Base-by-base conservation (phyloP, 2,113 vertebrate species). In the Nannobrachium achirus region DNA sequence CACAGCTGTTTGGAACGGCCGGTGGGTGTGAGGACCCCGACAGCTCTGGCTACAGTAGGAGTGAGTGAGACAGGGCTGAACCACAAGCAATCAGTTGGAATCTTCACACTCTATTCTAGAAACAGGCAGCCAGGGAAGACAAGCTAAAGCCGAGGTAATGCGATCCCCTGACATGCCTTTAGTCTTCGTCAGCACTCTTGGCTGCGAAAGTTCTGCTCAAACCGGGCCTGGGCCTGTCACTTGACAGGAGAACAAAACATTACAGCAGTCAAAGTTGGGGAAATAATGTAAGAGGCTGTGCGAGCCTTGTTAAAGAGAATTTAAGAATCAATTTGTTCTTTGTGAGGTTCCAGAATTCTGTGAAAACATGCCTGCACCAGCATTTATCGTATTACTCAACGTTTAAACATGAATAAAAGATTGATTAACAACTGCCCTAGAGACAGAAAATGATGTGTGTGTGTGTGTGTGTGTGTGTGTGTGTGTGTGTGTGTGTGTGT, bases 31-130 rank as follows among this genome's bases (percentile, higher is more conserved):
- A 14, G 45, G 45, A 6, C 61, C 77, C 9, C 16, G 63, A 15
- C 69, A 75, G 76, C 74, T 75, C 62, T 20, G 67, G 66, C 68
- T 78, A 33, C 3, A n/a, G n/a, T n/a, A n/a, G n/a, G n/a, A n/a
- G n/a, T n/a, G 25, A 3, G 25, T 33, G 25, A 33, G 25, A 33
- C 25, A 3, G 25, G 25, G 25, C 25, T 33, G 25, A 33, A 33
- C 25, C 25, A 48, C 1, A 14, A 48, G 45, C 14, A 6, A 48
- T 48, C 11, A 13, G 45, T 48, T 14, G 14, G n/a, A n/a, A 48
- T 48, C 45, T 48, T 14, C 5, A 14, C 25, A 48, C 13, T 13
- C 45, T 6, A 48, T 48, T 13, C 45, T 14, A 14, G n/a, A 48
- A 13, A 13, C 11, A 15, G 49, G 38, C 18, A 66, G 48, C 40